These are phyloP conservation scores for Gymnorhina tibicen DNA, from an alignment of 2,113 vertebrate species.

Conservation along the genomic window DNA sequence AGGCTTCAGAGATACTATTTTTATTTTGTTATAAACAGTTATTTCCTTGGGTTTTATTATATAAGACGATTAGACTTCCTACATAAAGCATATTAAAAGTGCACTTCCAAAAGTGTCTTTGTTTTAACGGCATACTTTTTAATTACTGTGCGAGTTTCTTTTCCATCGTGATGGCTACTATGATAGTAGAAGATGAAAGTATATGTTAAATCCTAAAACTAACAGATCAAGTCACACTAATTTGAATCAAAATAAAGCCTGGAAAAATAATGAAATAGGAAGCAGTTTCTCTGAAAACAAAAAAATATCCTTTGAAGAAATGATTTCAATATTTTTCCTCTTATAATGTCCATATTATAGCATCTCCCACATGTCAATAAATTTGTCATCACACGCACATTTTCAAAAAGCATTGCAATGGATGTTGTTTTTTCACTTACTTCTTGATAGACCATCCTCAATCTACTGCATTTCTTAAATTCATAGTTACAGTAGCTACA, in stretches of 20 bases:
- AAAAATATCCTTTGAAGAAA: neutral
- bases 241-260: neutral
- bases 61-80: neutral
- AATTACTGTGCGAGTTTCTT: neutral
- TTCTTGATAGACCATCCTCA: neutral
- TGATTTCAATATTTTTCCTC: neutral
- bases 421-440: neutral
- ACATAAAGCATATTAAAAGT: neutral
- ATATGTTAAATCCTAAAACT: neutral
- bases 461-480: neutral
- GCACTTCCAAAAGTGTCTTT: neutral
- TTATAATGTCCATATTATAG: neutral
- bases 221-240: neutral
- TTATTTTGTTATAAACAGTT: neutral
- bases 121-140: neutral
- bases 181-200: neutral
- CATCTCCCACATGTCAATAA: fast-evolving
- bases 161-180: neutral
- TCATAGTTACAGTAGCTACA: neutral
- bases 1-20: neutral
- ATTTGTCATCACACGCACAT: neutral
- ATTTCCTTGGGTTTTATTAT: neutral
- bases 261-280: neutral
- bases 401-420: neutral
- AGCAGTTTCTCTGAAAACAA: neutral